Conservation (phyloP, 1,140 invertebrate species). For the Drosophila funebris region DNA sequence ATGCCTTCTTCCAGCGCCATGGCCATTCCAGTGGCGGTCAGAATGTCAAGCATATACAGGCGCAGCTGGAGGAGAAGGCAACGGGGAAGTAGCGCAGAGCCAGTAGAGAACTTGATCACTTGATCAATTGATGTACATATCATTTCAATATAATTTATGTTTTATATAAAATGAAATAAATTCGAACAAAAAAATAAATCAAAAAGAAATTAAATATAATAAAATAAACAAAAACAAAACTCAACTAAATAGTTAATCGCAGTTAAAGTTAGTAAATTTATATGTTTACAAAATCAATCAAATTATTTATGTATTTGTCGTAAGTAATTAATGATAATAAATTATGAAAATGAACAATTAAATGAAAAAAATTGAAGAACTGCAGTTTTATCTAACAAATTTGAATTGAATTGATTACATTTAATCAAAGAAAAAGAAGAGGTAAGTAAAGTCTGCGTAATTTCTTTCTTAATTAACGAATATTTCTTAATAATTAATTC, state of each 20-base stretch:
- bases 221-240: too few species aligned
- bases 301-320: constrained; percentile 70
- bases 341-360: constrained; percentile 26
- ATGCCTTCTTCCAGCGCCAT: constrained; percentile 88
- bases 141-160: constrained; percentile 10
- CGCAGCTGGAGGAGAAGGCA: constrained; percentile 80
- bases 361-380: constrained; percentile 49
- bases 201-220: too few species aligned
- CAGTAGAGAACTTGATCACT: background rate
- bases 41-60: constrained; percentile 73
- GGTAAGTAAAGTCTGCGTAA: too few species aligned
- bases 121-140: background rate
- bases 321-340: constrained; percentile 57
- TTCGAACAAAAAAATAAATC: background rate
- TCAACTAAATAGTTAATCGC: constrained; percentile 48
- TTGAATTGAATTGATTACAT: too few species aligned
- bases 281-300: constrained; percentile 39
- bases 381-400: background rate
- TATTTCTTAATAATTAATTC: too few species aligned
- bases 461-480: too few species aligned
- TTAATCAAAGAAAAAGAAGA: too few species aligned
- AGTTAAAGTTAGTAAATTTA: constrained; percentile 38
- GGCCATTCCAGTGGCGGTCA: constrained; percentile 84
- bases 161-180: constrained; percentile 1
- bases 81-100: constrained; percentile 68